Conservation (phyloP, 2,797 vertebrate genomes). For the Danio choprae region DNA sequence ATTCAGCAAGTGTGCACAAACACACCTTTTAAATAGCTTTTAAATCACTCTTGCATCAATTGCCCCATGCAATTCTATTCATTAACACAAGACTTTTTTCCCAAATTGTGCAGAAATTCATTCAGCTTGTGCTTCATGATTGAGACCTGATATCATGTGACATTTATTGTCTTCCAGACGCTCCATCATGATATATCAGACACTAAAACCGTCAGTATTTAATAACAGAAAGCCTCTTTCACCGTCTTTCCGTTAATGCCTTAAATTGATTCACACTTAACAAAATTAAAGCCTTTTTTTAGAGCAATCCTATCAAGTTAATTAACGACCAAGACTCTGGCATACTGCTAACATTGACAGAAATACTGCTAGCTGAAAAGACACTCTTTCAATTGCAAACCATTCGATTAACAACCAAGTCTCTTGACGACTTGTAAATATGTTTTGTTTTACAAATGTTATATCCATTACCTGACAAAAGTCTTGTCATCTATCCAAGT, state of each 20-base stretch:
- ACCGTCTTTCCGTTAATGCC: constrained; percentile 21
- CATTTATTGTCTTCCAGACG: constrained; percentile 3
- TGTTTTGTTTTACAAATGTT: no score
- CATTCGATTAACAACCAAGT: no score
- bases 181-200: neutral
- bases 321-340: neutral
- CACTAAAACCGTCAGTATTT: neutral
- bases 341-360: constrained; percentile 16
- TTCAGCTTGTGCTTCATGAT: neutral
- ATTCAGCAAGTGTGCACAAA: no score
- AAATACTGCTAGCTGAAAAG: neutral
- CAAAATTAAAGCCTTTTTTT: constrained; percentile 10
- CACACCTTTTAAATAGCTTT: no score
- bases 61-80: neutral
- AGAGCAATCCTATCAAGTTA: constrained; percentile 1
- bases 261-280: constrained; percentile 31
- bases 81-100: neutral
- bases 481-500: no score
- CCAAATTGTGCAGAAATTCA: neutral
- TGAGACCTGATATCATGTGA: neutral
- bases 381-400: neutral
- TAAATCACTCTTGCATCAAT: neutral
- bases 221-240: neutral
- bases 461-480: no score
- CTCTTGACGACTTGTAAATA: no score